Evolutionary conservation across 2,797 vertebrate species (phyloP).

Genomic region (Adrianichthys oophorus): DNA sequence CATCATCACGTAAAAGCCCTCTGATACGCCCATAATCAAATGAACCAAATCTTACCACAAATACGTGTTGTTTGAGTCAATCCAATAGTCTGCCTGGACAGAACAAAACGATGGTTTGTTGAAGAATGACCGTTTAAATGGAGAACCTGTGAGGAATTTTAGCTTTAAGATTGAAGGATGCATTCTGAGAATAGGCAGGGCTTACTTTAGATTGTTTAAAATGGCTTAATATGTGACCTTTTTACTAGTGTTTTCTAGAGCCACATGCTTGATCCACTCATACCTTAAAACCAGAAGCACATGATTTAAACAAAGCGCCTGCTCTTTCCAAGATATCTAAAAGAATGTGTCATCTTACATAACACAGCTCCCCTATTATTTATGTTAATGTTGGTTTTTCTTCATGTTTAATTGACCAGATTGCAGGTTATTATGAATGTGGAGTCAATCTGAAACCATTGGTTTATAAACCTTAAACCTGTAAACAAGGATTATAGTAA

Average conservation of each 20-base stretch:
- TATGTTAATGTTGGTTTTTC: too few species aligned
- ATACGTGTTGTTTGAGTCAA: too few species aligned
- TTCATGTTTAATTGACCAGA: background rate
- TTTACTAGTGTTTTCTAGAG: background rate
- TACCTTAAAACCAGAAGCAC: background rate
- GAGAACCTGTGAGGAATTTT: background rate
- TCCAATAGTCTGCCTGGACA: background rate
- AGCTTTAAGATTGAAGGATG: too few species aligned
- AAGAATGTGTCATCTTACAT: too few species aligned
- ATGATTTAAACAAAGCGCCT: too few species aligned
- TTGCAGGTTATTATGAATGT: background rate
- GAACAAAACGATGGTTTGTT: background rate
- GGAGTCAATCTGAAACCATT: background rate
- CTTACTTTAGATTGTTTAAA: background rate
- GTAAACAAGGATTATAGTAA: background rate
- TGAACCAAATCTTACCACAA: background rate
- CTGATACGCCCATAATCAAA: too few species aligned
- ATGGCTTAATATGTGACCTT: background rate
- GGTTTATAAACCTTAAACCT: background rate
- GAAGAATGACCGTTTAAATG: background rate
- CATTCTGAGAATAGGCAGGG: background rate
- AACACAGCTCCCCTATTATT: too few species aligned
- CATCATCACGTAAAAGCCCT: too few species aligned
- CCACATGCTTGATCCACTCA: constrained; percentile 1
- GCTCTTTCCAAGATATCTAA: too few species aligned